Conservation (phyloP, 2,797 vertebrate genomes). For the Sphenopsis melanotis region DNA sequence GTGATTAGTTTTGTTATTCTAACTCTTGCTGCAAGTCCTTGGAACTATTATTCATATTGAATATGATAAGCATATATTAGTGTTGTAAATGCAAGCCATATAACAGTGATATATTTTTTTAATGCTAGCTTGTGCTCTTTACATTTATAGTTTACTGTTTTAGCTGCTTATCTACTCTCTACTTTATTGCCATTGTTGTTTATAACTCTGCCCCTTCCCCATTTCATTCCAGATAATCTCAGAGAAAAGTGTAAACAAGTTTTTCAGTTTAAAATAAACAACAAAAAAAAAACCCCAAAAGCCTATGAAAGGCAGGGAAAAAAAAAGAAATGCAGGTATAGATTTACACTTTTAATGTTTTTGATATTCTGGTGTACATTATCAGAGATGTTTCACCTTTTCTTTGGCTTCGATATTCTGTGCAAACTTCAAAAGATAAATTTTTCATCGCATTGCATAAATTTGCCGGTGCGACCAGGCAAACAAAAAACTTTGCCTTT, state of each 20-base stretch:
- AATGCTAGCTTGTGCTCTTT: neutral
- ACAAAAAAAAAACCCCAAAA: neutral
- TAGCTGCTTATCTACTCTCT: neutral
- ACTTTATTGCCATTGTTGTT: neutral
- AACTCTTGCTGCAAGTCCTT: neutral
- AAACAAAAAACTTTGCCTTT: neutral
- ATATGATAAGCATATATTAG: neutral
- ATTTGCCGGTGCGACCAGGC: neutral
- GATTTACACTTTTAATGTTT: neutral
- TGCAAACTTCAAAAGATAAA: neutral
- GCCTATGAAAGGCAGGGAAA: neutral
- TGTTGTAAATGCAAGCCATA: neutral
- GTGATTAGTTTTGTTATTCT: conserved; percentile 10
- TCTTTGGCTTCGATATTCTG: neutral
- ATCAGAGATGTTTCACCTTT: conserved; percentile 10
- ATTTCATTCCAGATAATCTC: neutral
- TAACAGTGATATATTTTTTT: neutral
- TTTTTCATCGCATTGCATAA: neutral
- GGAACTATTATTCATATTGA: neutral
- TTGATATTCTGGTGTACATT: neutral
- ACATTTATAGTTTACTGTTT: neutral
- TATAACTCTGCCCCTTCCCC: neutral
- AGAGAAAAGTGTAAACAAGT: neutral
- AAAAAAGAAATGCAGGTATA: neutral
- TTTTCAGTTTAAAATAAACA: neutral